Evolutionary conservation across 2,113 vertebrate species (phyloP), one percentile per base, ranked within the genome.

Genomic region (Forbesichthys agassizii): DNA sequence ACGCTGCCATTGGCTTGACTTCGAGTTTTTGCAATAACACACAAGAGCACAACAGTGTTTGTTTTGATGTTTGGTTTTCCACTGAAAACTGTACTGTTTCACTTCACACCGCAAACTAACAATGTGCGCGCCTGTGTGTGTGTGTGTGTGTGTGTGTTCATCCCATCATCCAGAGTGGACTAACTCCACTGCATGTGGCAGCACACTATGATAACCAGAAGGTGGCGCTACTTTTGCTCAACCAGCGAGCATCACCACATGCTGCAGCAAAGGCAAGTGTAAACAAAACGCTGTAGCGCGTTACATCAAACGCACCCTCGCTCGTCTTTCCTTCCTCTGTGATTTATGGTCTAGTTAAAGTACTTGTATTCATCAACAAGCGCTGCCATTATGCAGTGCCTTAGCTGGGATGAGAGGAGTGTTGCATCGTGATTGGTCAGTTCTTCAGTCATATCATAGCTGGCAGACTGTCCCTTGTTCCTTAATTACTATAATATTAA

Each of bases 141-240:
- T 67, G 16, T 78, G 48, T 64, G 74, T 61, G 66, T 8, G 16
- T 67, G 62, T 61, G 36, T n/a, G 36, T 61, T 88, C 93, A 80
- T 94, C 91, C 92, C 81, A 88, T 80, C 93, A 92, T 93, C 91
- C 92, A 99, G 98, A 99, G 96, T 89, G 98, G 98, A 86, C 92
- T 99, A 95, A 99, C 98, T 87, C 96, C 98, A 94, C 95, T 99
- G 94, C 98, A 99, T 93, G 98, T 99, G 82, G 98, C 98, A 73
- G 95, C 96, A 9, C 97, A 99, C 92, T 99, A 99, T 20, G 98
- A 99, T 94, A 98, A 99, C 91, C 97, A 98, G 94, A 98, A 99
- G 93, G 96, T 99, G 93, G 98, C 98, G 59, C 95, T 99, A 69
- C 94, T 98, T 47, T 92, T 99, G 73, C 93, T 99, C 93, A 95